Conservation (phyloP, 2,797 vertebrate genomes). For the Hippopotamyrus pictus region DNA sequence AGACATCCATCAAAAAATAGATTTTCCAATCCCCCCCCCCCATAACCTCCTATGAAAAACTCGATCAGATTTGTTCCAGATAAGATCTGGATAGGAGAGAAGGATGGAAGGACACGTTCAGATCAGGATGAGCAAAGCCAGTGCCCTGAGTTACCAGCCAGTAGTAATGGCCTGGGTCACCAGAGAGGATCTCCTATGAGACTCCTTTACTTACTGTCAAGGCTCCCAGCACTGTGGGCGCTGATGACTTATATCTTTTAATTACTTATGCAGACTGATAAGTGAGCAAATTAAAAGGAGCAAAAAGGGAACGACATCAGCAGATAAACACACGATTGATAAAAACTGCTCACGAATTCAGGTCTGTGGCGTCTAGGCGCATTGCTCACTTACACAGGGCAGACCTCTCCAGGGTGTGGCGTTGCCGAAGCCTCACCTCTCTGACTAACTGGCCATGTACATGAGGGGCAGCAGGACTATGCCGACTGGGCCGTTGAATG, state of each 20-base stretch:
- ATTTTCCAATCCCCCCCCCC: neutral
- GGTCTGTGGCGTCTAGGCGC: neutral
- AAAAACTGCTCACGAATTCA: neutral
- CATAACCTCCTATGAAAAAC: neutral
- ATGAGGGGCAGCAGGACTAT: neutral
- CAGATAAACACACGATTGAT: neutral
- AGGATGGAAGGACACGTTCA: neutral
- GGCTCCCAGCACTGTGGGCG: neutral
- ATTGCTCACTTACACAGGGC: neutral
- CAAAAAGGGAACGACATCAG: neutral
- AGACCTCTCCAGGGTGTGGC: neutral
- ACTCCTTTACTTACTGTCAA: neutral
- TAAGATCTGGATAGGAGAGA: neutral
- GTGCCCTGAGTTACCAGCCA: neutral
- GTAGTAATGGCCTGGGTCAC: neutral
- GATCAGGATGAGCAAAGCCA: neutral
- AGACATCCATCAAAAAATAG: neutral
- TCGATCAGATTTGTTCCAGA: neutral
- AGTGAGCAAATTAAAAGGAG: constrained; percentile 3
- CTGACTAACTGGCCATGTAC: neutral
- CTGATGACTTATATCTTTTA: neutral
- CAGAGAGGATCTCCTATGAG: neutral
- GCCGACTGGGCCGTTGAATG: neutral
- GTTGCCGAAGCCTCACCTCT: neutral
- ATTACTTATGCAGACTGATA: neutral